Percentiles rank a stretch among this genome's conserved stretches.
Conservation (phyloP, 2,797 vertebrate species). For the Adelosebastes latens region DNA sequence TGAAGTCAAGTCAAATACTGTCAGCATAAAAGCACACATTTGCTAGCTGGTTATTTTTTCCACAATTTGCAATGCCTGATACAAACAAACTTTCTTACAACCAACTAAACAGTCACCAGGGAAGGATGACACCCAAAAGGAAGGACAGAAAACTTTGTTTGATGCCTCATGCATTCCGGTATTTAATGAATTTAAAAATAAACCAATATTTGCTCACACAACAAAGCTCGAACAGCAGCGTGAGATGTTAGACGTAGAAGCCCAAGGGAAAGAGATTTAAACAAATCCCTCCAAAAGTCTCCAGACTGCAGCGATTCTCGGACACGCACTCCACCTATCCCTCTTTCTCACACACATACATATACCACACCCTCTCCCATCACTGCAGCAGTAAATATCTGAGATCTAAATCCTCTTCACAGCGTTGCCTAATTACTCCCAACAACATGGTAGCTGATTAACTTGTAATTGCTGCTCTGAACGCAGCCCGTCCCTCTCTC, state of each 20-base stretch:
- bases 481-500: slow-evolving; percentile 95
- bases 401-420: slow-evolving; percentile 86
- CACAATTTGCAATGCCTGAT: not conserved
- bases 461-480: slow-evolving; percentile 99
- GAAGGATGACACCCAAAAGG: not conserved
- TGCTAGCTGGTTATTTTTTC: not conserved
- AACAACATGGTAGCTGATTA: slow-evolving; percentile 98
- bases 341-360: not conserved
- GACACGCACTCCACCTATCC: not conserved
- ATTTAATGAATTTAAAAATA: not conserved
- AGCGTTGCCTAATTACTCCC: slow-evolving; percentile 95
- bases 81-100: not conserved
- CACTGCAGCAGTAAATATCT: slow-evolving; percentile 72
- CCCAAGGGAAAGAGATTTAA: not conserved
- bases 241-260: not conserved
- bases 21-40: not conserved
- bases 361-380: slow-evolving; percentile 33
- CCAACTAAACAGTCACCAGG: not conserved
- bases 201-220: too few species aligned
- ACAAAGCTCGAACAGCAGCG: not conserved
- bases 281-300: not conserved
- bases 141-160: not conserved
- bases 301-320: not conserved
- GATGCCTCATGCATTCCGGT: not conserved
- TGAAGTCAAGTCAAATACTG: not conserved